Conservation (phyloP, 2,888 invertebrate genomes). For the Macaria notata region DNA sequence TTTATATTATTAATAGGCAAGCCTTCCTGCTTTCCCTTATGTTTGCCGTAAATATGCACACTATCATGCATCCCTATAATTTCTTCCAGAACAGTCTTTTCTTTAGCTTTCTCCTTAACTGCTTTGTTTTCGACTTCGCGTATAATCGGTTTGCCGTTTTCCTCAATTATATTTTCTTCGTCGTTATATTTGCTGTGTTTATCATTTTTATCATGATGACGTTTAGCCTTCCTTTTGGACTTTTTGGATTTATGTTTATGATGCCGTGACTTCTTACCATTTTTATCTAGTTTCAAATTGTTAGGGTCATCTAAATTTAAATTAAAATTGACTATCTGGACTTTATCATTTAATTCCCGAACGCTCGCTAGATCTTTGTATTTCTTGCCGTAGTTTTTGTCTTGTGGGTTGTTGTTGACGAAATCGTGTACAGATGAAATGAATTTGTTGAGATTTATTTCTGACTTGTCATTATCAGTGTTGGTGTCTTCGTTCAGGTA, state of each 20-base stretch:
- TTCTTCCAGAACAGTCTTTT: conserved; percentile 31
- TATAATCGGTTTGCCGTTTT: no score
- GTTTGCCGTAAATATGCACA: conserved; percentile 38
- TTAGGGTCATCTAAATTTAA: no score
- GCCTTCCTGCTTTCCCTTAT: conserved; percentile 5
- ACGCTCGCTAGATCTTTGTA: no score
- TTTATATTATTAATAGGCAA: conserved; percentile 12
- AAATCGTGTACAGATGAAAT: background rate
- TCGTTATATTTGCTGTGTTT: no score
- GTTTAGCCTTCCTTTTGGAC: no score
- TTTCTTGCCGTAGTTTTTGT: background rate
- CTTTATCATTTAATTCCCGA: no score
- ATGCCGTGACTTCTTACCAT: no score
- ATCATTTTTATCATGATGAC: background rate
- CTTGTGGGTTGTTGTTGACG: background rate
- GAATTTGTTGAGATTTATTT: conserved; percentile 3
- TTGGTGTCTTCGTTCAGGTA: conserved; percentile 1
- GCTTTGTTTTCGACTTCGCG: background rate
- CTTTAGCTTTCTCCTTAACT: background rate
- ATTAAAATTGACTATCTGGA: no score
- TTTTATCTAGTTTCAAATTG: no score
- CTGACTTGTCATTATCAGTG: background rate
- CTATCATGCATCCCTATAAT: conserved; percentile 15
- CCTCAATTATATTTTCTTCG: background rate
- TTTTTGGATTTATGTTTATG: no score